Evolutionary conservation across 1,140 invertebrate genomes (phyloP).

Genomic region (Ostrea denselamellosa): DNA sequence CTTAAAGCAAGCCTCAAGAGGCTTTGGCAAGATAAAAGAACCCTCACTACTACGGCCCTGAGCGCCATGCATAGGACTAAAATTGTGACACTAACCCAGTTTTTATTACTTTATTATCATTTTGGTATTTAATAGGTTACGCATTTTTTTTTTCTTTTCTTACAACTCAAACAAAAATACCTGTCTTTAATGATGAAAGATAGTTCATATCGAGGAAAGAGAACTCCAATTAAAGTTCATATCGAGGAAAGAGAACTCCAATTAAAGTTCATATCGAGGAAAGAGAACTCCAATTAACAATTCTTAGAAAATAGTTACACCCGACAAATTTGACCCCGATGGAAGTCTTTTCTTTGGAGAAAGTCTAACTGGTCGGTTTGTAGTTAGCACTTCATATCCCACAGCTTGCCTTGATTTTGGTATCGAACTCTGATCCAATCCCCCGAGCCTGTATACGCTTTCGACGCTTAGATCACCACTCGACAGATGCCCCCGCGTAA

Average conservation of each 20-base stretch:
- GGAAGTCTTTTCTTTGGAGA: background rate
- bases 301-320: background rate
- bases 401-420: background rate
- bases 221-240: background rate
- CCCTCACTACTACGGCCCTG: too few species aligned
- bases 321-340: background rate
- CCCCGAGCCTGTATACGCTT: background rate
- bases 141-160: too few species aligned
- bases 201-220: background rate
- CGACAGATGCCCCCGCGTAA: background rate
- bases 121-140: too few species aligned
- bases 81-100: too few species aligned
- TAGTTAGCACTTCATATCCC: background rate
- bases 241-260: background rate
- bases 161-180: too few species aligned
- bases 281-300: background rate
- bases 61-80: too few species aligned
- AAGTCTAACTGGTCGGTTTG: constrained; percentile 18
- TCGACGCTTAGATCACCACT: background rate
- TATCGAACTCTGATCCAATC: background rate
- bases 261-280: background rate
- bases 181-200: background rate
- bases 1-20: too few species aligned
- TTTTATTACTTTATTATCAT: too few species aligned
- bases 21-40: too few species aligned